Base-by-base conservation (phyloP, 2,113 vertebrate genomes). In the Bagarius yarrelli region DNA sequence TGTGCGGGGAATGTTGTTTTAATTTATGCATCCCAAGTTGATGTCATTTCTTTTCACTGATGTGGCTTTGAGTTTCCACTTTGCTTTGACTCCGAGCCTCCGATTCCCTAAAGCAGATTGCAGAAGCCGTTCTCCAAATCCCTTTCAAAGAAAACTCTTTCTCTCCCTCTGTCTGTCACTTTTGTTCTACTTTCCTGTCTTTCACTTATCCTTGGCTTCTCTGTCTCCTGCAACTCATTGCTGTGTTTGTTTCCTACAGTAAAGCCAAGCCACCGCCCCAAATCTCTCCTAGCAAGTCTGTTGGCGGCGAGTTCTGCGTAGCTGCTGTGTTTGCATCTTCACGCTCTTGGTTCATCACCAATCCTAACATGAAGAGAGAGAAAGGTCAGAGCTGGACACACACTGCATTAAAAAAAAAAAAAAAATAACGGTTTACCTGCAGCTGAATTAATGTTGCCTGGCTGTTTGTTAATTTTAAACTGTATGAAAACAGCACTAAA, bases 231-330 rank as follows among this genome's bases (percentile, higher is more conserved):
- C 30, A 63, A 14, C 47, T 81, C 18, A 71, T 57, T 32, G 1
- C 9, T 60, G 16, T 40, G 82, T 50, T 79, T 92, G 89, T 83
- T 88, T 89, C 91, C 84, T 91, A 67, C 91, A 99, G 98, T 94
- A 98, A 99, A 96, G 93, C 93, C 81, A 98, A 97, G 91, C 95
- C 96, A 1, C 94, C 95, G 25, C 95, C 96, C 4, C 98, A 99
- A 91, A 98, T 98, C 88, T 99, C 98, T 61, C 98, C 98, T 5
- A 99, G 98, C 89, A 99, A 98, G 86, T 98, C 97, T 32, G 90
- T 93, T 67, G 96, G 97, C 84, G 96, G 97, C 82, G 98, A 99
- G 87, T 98, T 99, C 82, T 98, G 95, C 19, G 96, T 99, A 0
- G 96, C 98, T 6, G 95, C 96, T 30, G 82, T 95, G 79, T 99